A percentile compares a stretch with the other conserved stretches of the same genome.
phyloP scores from a whole-genome alignment of 1,140 invertebrate species.

The Dendrolimus punctatus region DNA sequence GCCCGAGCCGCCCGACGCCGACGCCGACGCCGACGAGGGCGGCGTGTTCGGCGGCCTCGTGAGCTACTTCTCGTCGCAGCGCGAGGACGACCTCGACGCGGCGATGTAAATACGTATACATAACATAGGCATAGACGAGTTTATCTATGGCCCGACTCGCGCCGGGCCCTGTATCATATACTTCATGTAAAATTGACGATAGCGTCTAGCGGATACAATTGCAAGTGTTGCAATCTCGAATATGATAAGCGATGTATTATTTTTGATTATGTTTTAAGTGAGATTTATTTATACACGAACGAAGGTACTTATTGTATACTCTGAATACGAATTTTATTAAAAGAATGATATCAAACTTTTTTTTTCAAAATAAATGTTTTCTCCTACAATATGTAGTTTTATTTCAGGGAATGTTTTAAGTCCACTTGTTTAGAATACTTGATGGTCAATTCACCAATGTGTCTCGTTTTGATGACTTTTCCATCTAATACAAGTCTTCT shows the following conservation, averaged over 20 bases:
- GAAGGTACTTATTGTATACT: conserved; percentile 69
- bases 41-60: conserved; percentile 88
- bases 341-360: conserved; percentile 55
- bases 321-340: conserved; percentile 68
- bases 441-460: too few relatives aligned
- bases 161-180: conserved; percentile 48
- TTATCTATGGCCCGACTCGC: conserved; percentile 50
- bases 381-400: conserved; percentile 25
- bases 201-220: conserved; percentile 26
- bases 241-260: conserved; percentile 58
- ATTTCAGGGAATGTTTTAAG: neutral
- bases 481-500: too few relatives aligned
- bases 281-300: conserved; percentile 69
- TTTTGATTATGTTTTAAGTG: conserved; percentile 64
- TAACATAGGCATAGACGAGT: conserved; percentile 46
- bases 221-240: conserved; percentile 63
- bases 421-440: too few relatives aligned
- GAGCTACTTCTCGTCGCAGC: conserved; percentile 90
- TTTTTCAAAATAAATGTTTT: conserved; percentile 69
- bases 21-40: conserved; percentile 70
- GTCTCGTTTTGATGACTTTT: too few relatives aligned
- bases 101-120: conserved; percentile 39
- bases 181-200: conserved; percentile 29
- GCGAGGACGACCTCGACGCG: conserved; percentile 78
- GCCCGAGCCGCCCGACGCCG: conserved; percentile 27